These are phyloP conservation scores for Pachycephala philippinensis DNA, from an alignment of 2,113 vertebrate genomes.

Conservation along the genomic window DNA sequence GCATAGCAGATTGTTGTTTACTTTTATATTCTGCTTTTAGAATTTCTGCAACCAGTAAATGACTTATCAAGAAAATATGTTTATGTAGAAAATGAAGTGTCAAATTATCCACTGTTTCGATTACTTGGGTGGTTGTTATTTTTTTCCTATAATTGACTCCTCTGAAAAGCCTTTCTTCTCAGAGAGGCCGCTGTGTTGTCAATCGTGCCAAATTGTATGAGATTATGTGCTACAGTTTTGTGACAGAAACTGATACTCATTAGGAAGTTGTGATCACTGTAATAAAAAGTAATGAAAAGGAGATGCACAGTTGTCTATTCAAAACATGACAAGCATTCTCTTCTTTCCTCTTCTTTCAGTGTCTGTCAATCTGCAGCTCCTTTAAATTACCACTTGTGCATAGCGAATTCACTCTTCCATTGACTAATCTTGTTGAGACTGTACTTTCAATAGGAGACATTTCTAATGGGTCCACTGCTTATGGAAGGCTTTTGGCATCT, in stretches of 20 bases:
- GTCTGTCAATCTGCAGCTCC: conserved; percentile 18
- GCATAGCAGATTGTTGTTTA: conserved; percentile 28
- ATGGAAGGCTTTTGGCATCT: neutral
- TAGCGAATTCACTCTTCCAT: neutral
- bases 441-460: neutral
- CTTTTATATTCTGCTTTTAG: conserved; percentile 26
- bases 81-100: conserved; percentile 49
- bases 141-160: conserved; percentile 40
- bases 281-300: conserved; percentile 56
- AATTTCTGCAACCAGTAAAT: conserved; percentile 29
- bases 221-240: conserved; percentile 28
- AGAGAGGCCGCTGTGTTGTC: neutral
- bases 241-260: conserved; percentile 59
- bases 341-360: neutral
- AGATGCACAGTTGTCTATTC: conserved; percentile 26
- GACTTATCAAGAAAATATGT: conserved; percentile 39
- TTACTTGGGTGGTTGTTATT: conserved; percentile 31
- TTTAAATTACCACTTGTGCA: neutral
- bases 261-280: conserved; percentile 53
- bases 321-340: conserved; percentile 36
- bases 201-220: conserved; percentile 35
- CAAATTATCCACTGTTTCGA: conserved; percentile 29
- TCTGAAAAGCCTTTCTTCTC: conserved; percentile 25
- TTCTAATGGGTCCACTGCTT: neutral
- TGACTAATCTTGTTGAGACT: neutral